Evolutionary conservation across 2,888 invertebrate species (phyloP).

Genomic region (Hecatera dysodea): DNA sequence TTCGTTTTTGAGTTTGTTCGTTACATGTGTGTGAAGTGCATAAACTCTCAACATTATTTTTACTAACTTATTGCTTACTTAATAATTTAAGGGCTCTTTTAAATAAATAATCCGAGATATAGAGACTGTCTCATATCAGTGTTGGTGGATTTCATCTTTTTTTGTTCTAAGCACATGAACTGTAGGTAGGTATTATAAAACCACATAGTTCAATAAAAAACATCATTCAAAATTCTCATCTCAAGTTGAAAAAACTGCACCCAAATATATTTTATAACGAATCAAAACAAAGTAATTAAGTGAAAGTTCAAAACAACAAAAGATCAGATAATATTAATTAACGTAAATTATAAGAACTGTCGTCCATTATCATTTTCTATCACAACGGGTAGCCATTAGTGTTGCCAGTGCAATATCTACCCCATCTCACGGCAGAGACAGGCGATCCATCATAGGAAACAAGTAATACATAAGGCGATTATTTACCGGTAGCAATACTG

Average conservation of each 20-base stretch:
- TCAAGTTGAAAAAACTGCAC: background rate
- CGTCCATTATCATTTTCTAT: slow-evolving; percentile 60
- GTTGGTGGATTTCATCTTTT: background rate
- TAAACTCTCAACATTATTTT: background rate
- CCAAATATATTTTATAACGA: background rate
- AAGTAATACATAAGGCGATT: slow-evolving; percentile 53
- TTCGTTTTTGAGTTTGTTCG: too few species aligned
- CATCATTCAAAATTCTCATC: background rate
- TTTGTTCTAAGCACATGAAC: background rate
- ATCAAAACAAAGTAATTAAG: slow-evolving; percentile 36
- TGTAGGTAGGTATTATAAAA: background rate
- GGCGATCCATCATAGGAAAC: slow-evolving; percentile 56
- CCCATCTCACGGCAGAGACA: slow-evolving; percentile 49
- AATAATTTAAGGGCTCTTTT: too few species aligned
- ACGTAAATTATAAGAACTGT: slow-evolving; percentile 59
- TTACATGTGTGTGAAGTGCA: background rate
- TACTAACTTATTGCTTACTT: background rate
- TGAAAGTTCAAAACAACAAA: slow-evolving; percentile 47
- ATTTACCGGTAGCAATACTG: slow-evolving; percentile 53
- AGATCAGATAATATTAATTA: slow-evolving; percentile 60
- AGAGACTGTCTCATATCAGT: too few species aligned
- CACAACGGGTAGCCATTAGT: slow-evolving; percentile 54
- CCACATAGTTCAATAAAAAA: background rate
- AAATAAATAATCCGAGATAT: too few species aligned
- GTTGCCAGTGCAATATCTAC: slow-evolving; percentile 54